These are phyloP conservation scores for Morelia viridis DNA, from an alignment of 2,797 vertebrate species.

Conservation along the genomic window DNA sequence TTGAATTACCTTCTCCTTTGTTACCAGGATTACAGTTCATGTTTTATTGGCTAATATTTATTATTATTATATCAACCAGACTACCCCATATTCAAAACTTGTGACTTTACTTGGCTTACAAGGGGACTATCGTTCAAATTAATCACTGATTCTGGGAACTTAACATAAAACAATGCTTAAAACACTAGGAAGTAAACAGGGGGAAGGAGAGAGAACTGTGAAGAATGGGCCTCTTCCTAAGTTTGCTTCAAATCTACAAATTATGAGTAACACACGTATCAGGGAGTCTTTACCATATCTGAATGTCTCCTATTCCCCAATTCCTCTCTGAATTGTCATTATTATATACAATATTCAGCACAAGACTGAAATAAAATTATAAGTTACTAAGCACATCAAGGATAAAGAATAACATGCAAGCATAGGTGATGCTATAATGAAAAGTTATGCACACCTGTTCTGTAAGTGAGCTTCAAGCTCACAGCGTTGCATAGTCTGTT, in stretches of 20 bases:
- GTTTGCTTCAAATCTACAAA: too few species aligned
- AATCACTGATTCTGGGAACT: not conserved
- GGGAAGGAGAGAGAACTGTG: not conserved
- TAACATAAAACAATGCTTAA: not conserved
- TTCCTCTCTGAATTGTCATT: not conserved
- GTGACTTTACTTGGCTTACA: not conserved
- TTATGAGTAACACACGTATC: too few species aligned
- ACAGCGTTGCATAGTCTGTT: conserved; percentile 87
- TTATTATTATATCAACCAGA: not conserved
- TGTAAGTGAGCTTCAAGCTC: conserved; percentile 90
- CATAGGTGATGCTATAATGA: rapidly evolving
- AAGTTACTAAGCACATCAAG: not conserved
- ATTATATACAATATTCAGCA: not conserved
- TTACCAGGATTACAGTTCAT: not conserved
- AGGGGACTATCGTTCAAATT: not conserved
- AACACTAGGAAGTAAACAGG: not conserved
- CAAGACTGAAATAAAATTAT: not conserved
- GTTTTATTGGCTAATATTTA: not conserved
- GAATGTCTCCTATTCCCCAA: too few species aligned
- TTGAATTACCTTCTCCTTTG: not conserved
- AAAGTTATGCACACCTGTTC: conserved; percentile 79
- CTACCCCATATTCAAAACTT: not conserved
- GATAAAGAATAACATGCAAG: not conserved
- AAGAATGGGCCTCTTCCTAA: too few species aligned
- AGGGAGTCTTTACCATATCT: too few species aligned